These are phyloP conservation scores for Xylocopa sonorina DNA, from an alignment of 1,140 invertebrate genomes.

Conservation along the genomic window DNA sequence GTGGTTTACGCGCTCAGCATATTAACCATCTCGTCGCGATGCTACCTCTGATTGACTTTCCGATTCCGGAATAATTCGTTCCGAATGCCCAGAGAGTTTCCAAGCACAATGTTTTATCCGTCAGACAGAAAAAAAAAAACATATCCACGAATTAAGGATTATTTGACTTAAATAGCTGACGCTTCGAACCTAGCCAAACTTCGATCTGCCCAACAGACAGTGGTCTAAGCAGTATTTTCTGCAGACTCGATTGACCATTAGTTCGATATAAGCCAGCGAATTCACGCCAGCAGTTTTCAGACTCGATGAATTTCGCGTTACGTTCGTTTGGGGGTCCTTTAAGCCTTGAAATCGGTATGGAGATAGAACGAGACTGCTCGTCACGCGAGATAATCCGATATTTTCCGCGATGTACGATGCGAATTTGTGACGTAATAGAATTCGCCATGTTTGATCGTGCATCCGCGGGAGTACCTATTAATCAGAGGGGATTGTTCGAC, in stretches of 20 bases:
- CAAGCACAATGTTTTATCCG: no score
- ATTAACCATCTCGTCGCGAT: background rate
- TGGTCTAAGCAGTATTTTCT: slow-evolving; percentile 29
- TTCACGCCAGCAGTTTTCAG: background rate
- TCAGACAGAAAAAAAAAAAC: background rate
- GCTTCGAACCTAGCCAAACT: slow-evolving; percentile 19
- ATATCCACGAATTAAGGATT: background rate
- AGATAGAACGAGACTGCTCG: background rate
- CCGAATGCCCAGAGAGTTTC: no score
- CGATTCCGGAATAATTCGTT: background rate
- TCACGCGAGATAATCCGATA: background rate
- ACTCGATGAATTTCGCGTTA: background rate
- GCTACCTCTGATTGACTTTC: background rate
- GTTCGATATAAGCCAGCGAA: background rate
- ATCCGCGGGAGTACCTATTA: slow-evolving; percentile 63
- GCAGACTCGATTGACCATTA: slow-evolving; percentile 34
- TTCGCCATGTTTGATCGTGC: background rate
- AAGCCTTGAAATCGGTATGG: background rate
- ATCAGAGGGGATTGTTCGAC: slow-evolving; percentile 70
- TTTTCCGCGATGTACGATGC: background rate
- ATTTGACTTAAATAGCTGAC: slow-evolving; percentile 10
- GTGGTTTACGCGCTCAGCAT: slow-evolving; percentile 1
- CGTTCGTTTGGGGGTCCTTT: background rate
- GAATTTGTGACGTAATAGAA: background rate
- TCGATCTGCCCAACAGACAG: slow-evolving; percentile 14